phyloP scores from a whole-genome alignment of 1,140 invertebrate genomes.

The Linepithema humile region DNA sequence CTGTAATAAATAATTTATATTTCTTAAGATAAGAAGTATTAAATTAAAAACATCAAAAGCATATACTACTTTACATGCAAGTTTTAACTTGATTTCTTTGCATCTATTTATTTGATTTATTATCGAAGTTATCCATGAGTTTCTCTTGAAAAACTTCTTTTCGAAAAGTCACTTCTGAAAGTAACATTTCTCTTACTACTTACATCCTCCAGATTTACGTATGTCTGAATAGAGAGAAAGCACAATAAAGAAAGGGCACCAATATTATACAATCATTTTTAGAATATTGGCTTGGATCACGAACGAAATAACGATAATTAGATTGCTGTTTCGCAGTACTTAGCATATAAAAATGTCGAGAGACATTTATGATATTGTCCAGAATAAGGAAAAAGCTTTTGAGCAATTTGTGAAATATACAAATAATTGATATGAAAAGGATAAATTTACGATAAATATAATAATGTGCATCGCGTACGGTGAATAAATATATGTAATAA shows the following conservation, averaged over 20 bases:
- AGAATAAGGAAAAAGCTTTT: neutral
- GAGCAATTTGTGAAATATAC: neutral
- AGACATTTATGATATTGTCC: neutral
- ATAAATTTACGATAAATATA: neutral
- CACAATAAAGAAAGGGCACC: neutral
- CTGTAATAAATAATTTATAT: slow-evolving; percentile 1
- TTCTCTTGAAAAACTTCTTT: neutral
- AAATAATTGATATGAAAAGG: neutral
- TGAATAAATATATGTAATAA: slow-evolving; percentile 19
- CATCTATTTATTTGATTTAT: slow-evolving; percentile 2
- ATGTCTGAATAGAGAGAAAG: neutral
- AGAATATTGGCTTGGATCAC: neutral
- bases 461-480: neutral
- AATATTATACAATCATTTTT: neutral
- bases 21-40: neutral
- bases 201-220: neutral
- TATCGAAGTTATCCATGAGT: neutral
- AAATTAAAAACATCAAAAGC: neutral
- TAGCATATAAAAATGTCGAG: neutral
- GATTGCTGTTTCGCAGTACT: neutral
- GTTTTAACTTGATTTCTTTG: neutral
- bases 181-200: neutral
- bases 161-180: neutral
- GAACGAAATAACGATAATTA: slow-evolving; percentile 2
- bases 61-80: neutral